Evolutionary conservation across 2,113 vertebrate species (phyloP).

Genomic region (Delphinus delphis): DNA sequence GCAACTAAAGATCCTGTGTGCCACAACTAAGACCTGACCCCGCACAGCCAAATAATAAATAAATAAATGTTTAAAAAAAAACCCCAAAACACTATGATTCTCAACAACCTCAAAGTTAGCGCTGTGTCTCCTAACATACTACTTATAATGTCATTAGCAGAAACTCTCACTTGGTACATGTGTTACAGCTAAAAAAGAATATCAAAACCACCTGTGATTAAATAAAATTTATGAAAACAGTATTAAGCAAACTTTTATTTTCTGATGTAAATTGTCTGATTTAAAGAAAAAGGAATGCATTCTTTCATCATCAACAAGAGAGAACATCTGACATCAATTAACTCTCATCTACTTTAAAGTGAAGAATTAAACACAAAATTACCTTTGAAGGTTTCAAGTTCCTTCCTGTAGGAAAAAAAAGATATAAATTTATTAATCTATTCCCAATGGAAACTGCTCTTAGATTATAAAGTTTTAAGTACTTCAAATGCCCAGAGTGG

Average conservation of each 20-base stretch:
- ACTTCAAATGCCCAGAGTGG: neutral
- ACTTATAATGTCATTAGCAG: neutral
- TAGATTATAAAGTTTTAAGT: conserved; percentile 2
- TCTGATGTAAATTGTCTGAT: neutral
- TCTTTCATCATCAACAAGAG: conserved; percentile 32
- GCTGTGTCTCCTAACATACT: neutral
- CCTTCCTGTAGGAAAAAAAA: conserved; percentile 87
- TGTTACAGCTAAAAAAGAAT: neutral
- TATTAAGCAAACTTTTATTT: conserved; percentile 12
- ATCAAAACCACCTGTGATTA: neutral
- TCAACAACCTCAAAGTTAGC: neutral
- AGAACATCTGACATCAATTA: conserved; percentile 57
- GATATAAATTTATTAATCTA: conserved; percentile 51
- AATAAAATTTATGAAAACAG: neutral
- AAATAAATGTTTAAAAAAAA: too few relatives aligned
- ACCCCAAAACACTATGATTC: neutral
- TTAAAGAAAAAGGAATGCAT: conserved; percentile 9
- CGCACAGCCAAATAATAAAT: too few relatives aligned
- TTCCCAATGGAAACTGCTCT: conserved; percentile 33
- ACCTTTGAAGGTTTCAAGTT: conserved; percentile 95
- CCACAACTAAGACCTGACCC: too few relatives aligned
- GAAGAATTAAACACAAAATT: conserved; percentile 76
- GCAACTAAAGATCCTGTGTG: too few relatives aligned
- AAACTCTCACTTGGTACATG: neutral
- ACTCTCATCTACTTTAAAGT: conserved; percentile 52